phyloP scores from a whole-genome alignment of 37 sponge, comb jelly and placozoan genomes.

The Petrosia ficiformis region DNA sequence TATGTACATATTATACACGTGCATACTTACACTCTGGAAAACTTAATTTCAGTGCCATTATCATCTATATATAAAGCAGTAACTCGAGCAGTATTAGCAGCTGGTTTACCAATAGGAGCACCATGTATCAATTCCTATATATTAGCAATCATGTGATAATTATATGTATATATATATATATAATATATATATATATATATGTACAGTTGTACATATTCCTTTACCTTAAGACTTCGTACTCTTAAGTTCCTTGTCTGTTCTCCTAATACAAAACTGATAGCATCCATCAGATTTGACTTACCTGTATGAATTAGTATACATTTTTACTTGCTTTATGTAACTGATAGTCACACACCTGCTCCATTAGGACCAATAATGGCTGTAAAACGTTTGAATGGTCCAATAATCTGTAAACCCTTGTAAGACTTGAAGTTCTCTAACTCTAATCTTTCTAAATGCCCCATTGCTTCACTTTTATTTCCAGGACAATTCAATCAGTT shows the following conservation, averaged over 20 bases:
- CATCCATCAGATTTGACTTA: constrained; percentile 99
- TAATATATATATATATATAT: constrained; percentile 45
- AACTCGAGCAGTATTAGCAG: constrained; percentile 83
- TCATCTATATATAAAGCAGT: constrained; percentile 86
- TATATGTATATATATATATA: neutral
- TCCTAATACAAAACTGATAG: constrained; percentile 98
- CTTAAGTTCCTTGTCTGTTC: constrained; percentile 89
- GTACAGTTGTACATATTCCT: no score
- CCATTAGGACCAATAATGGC: constrained; percentile 99
- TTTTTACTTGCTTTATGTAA: neutral
- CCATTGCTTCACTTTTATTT: constrained; percentile 67
- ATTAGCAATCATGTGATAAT: no score
- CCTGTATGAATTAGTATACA: constrained; percentile 38
- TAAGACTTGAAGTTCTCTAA: constrained; percentile 98
- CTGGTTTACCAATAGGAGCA: constrained; percentile 93
- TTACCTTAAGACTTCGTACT: constrained; percentile 82
- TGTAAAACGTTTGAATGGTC: constrained; percentile 90
- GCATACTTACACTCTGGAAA: constrained; percentile 81
- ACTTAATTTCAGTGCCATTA: constrained; percentile 74
- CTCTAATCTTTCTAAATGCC: constrained; percentile 83
- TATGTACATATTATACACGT: neutral
- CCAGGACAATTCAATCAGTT: neutral
- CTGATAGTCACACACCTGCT: constrained; percentile 51
- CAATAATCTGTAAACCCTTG: constrained; percentile 90
- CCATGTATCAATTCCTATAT: constrained; percentile 98